Base-by-base conservation (phyloP, 1,140 invertebrate species). In the Myzus persicae region DNA sequence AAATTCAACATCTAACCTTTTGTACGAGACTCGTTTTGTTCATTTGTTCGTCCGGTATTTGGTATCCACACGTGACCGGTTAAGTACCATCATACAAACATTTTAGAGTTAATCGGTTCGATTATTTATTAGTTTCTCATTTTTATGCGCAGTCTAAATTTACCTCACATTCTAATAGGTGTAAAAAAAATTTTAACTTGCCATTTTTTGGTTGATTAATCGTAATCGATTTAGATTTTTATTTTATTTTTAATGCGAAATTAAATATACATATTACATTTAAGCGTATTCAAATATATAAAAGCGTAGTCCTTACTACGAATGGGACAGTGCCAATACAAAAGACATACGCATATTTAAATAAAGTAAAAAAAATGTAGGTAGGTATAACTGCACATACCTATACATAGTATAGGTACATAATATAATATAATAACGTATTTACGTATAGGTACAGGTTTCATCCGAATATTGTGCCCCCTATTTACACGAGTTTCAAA, bases 31-130 rank as follows among this genome's bases (percentile, higher is more conserved):
- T 81, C 44, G 90, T 92, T 76, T 84, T 84, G 24, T 81, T 92
- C 91, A 38, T 92, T 91, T 51, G 76, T 91, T 46, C 67, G 59
- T 92, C 76, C 36, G 22, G 91, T 84, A 84, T 84, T 84, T 38
- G 40, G 24, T 81, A 81, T 44, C 18, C 9, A 92, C 91, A 36
- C 67, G 91, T 82, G 91, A 92, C 91, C 91, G 76, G 59, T 92
- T 84, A 92, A 92, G 76, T 92, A 92, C 76, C 59, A 22, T 38
- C 67, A 42, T 44, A 91, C 90, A 42, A 81, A 67, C 90, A 81
- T 91, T 91, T 91, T 44, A 91, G 90, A 91, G 90, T 91, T 91
- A 91, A 91, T 91, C 90, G 90, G 42, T 91, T 81, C 90, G 44
- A 81, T 91, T 44, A 81, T 76, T 91, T 91, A 91, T 91, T 81